Conservation (phyloP, 2,797 vertebrate species). For the Pteronotus mesoamericanus region DNA sequence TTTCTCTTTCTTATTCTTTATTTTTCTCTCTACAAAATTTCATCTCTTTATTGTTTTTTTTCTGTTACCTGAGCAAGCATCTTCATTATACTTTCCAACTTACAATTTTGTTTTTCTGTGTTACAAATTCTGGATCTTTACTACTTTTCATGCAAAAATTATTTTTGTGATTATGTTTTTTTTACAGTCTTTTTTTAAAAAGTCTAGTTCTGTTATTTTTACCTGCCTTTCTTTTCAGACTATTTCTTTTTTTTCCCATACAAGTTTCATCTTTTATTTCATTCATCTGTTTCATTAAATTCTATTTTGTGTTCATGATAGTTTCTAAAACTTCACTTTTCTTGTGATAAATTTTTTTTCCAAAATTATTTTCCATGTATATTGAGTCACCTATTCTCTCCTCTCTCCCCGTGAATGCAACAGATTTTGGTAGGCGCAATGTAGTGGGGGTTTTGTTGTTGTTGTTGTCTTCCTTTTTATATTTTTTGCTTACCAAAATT, state of each 20-base stretch:
- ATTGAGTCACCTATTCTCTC: background rate
- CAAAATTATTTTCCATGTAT: background rate
- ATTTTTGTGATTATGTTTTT: background rate
- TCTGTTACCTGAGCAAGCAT: background rate
- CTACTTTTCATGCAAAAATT: background rate
- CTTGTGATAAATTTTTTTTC: background rate
- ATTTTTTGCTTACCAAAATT: background rate
- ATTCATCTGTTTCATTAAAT: background rate
- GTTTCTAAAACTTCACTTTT: background rate
- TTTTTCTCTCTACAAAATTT: background rate
- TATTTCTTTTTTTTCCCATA: background rate
- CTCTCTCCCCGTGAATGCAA: background rate
- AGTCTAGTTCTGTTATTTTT: background rate
- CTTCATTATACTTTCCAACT: background rate
- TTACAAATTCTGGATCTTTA: background rate
- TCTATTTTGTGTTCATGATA: background rate
- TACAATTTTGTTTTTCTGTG: background rate
- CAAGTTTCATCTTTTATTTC: background rate
- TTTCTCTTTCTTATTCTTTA: background rate
- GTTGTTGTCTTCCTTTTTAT: background rate
- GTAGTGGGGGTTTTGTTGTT: background rate
- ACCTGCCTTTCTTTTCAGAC: background rate
- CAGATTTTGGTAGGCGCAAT: background rate
- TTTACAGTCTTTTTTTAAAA: background rate
- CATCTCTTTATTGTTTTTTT: background rate